Evolutionary conservation across 2,113 vertebrate species (phyloP).

Genomic region (mouse (Mus musculus)): DNA sequence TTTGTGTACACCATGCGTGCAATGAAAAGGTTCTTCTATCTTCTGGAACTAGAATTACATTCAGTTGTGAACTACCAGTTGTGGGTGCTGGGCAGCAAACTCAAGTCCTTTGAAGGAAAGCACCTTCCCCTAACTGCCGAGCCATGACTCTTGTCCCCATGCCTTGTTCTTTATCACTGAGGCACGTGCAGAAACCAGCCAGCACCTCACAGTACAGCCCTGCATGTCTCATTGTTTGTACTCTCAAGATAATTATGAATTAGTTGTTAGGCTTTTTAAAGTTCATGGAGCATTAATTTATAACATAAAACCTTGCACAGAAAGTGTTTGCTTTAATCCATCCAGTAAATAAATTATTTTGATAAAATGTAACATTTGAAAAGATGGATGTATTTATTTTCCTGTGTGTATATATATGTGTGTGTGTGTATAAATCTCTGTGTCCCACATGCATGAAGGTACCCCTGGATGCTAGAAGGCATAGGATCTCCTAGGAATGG

Average conservation of each 20-base stretch:
- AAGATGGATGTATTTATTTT: not conserved
- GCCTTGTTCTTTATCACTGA: slow-evolving; percentile 33
- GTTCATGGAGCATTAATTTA: slow-evolving; percentile 38
- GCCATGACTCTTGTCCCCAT: not conserved
- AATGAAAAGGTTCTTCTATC: not conserved
- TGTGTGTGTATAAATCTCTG: not conserved
- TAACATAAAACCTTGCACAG: slow-evolving; percentile 25
- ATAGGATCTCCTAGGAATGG: not conserved
- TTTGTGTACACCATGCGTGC: not conserved
- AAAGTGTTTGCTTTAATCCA: slow-evolving; percentile 40
- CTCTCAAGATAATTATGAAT: not conserved
- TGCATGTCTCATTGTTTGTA: not conserved
- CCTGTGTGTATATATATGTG: no score
- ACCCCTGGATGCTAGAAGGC: not conserved
- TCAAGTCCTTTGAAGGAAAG: not conserved
- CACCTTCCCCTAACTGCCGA: not conserved
- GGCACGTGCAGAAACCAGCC: not conserved
- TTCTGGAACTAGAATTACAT: not conserved
- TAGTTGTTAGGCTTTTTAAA: slow-evolving; percentile 28
- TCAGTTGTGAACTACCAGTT: not conserved
- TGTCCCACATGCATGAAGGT: not conserved
- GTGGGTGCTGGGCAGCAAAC: not conserved
- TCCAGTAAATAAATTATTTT: slow-evolving; percentile 23
- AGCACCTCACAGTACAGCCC: not conserved
- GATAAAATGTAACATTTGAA: not conserved